A percentile compares a stretch with the other conserved stretches of the same genome.
Evolutionary conservation across 2,888 invertebrate species (phyloP).

Genomic region (Drosophila algonquin): DNA sequence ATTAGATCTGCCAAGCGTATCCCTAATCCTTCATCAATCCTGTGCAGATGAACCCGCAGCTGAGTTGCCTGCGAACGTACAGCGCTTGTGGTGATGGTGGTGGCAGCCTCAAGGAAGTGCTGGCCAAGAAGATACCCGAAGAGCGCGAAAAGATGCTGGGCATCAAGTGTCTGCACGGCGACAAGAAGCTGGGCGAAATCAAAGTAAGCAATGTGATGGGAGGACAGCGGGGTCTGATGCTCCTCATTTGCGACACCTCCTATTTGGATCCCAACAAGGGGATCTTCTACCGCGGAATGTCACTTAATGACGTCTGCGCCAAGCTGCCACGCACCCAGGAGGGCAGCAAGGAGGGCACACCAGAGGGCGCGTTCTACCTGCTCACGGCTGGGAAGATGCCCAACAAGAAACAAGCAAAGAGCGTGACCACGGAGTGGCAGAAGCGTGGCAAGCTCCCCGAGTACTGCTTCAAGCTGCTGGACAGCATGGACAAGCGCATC

Average conservation of each 20-base stretch:
- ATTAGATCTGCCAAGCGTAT: background rate
- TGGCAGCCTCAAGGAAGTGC: conserved; percentile 19
- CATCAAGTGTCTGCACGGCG: conserved; percentile 33
- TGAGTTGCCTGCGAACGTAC: background rate
- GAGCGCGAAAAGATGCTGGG: conserved; percentile 34
- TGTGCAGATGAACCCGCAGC: background rate
- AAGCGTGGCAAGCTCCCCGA: conserved; percentile 87
- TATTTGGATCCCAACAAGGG: conserved; percentile 35
- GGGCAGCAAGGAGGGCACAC: conserved; percentile 78
- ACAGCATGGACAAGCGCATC: conserved; percentile 83
- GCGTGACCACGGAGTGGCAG: conserved; percentile 89
- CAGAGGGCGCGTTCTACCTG: conserved; percentile 95
- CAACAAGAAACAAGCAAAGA: conserved; percentile 88
- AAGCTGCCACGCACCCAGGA: conserved; percentile 27
- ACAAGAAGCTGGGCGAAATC: conserved; percentile 22
- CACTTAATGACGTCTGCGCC: conserved; percentile 28
- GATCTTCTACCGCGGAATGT: conserved; percentile 33
- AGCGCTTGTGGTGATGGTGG: background rate
- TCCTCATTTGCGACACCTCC: conserved; percentile 39
- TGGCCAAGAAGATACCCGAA: conserved; percentile 23
- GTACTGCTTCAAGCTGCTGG: conserved; percentile 85
- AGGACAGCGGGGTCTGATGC: conserved; percentile 41
- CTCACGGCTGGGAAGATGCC: conserved; percentile 93
- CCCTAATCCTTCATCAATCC: background rate
- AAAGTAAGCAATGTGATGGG: conserved; percentile 33